Conservation (phyloP, 2,113 vertebrate species). For the Sciurus niger region DNA sequence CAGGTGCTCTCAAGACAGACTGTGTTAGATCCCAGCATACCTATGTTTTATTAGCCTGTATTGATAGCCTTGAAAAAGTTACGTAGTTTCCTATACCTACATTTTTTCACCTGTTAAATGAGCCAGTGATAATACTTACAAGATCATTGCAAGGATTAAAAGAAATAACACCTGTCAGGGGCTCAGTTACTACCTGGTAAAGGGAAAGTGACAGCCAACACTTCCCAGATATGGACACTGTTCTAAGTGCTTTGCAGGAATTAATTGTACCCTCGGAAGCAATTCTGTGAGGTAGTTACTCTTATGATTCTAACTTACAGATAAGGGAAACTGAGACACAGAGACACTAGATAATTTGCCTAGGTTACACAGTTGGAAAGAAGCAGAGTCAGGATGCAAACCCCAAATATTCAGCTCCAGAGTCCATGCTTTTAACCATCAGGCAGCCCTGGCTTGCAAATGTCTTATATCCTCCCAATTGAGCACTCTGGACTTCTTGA, state of each 20-base stretch:
- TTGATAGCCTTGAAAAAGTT: background rate
- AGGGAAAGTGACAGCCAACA: background rate
- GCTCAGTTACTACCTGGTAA: background rate
- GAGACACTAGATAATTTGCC: too few species aligned
- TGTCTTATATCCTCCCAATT: background rate
- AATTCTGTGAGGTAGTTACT: background rate
- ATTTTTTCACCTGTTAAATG: background rate
- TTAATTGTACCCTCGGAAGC: conserved; percentile 9
- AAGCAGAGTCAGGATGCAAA: background rate
- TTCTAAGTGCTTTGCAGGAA: background rate
- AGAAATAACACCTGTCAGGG: background rate
- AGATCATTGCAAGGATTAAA: background rate
- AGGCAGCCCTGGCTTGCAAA: background rate
- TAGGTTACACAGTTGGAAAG: background rate
- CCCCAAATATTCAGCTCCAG: background rate
- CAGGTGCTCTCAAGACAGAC: background rate
- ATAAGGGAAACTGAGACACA: background rate
- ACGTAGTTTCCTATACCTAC: background rate
- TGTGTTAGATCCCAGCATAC: background rate
- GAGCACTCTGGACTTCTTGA: background rate
- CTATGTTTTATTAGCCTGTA: background rate
- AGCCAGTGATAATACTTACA: background rate
- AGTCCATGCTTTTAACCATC: background rate
- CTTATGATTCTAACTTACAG: background rate
- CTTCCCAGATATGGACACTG: background rate